Evolutionary conservation across 2,797 vertebrate genomes (phyloP).

Genomic region (Myotis daubentonii): DNA sequence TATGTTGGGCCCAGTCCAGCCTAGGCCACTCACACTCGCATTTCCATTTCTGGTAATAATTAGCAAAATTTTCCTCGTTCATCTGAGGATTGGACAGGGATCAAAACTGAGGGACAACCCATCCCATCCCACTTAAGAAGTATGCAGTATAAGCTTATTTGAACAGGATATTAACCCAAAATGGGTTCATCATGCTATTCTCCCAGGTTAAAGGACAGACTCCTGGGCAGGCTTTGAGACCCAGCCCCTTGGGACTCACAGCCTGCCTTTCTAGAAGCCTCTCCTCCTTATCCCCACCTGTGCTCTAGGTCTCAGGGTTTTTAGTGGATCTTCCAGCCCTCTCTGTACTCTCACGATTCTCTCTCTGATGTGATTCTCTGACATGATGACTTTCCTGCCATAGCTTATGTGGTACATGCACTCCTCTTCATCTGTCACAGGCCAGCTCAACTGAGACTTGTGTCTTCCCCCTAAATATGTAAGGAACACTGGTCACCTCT

Average conservation of each 20-base stretch:
- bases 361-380: not conserved
- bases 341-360: not conserved
- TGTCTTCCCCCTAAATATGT: not conserved
- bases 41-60: constrained; percentile 37
- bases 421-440: not conserved
- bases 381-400: not conserved
- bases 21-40: not conserved
- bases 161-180: not conserved
- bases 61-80: not conserved
- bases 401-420: not conserved
- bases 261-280: not conserved
- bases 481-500: not conserved
- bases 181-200: not conserved
- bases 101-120: not conserved
- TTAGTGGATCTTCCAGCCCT: not conserved
- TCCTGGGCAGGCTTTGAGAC: not conserved
- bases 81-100: not conserved
- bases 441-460: not conserved
- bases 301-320: not conserved
- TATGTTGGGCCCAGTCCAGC: constrained; percentile 30
- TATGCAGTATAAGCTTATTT: not conserved
- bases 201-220: not conserved
- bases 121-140: not conserved
- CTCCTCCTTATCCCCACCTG: not conserved
- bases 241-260: not conserved